phyloP scores from a whole-genome alignment of 23 tunicate species.

The Trididemnum miniatum region DNA sequence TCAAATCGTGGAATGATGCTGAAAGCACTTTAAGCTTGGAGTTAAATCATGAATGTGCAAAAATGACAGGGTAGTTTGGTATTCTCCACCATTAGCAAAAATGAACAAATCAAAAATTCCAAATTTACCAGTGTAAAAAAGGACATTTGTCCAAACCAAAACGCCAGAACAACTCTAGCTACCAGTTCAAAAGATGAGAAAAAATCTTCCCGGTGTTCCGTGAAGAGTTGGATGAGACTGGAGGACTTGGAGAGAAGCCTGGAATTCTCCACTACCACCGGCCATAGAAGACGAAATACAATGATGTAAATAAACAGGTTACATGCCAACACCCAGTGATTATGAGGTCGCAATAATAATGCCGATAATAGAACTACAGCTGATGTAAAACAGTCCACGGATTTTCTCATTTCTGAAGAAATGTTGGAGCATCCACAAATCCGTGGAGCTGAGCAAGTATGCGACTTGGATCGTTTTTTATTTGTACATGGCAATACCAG shows the following conservation, averaged over 20 bases:
- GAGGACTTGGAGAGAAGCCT: neutral
- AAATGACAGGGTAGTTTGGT: no score
- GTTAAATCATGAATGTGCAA: no score
- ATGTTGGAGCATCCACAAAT: constrained; percentile 7
- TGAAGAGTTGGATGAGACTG: neutral
- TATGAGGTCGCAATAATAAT: constrained; percentile 67
- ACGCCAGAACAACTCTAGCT: constrained; percentile 20
- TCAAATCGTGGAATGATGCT: no score
- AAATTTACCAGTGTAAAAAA: constrained; percentile 74
- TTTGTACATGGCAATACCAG: neutral
- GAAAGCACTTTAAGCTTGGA: no score
- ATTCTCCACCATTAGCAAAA: no score
- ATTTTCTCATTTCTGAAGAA: neutral
- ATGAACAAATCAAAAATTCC: no score
- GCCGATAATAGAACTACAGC: constrained; percentile 46
- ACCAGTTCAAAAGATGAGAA: neutral
- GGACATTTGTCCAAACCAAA: constrained; percentile 86
- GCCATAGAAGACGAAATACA: constrained; percentile 66
- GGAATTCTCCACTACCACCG: constrained; percentile 48
- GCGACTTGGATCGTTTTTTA: neutral
- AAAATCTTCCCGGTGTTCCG: neutral
- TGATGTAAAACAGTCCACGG: constrained; percentile 47
- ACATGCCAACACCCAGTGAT: constrained; percentile 43
- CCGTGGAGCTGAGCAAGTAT: constrained; percentile 14
- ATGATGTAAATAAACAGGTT: constrained; percentile 55